These are phyloP conservation scores for Thera britannica DNA, from an alignment of 2,888 invertebrate species.

Conservation along the genomic window DNA sequence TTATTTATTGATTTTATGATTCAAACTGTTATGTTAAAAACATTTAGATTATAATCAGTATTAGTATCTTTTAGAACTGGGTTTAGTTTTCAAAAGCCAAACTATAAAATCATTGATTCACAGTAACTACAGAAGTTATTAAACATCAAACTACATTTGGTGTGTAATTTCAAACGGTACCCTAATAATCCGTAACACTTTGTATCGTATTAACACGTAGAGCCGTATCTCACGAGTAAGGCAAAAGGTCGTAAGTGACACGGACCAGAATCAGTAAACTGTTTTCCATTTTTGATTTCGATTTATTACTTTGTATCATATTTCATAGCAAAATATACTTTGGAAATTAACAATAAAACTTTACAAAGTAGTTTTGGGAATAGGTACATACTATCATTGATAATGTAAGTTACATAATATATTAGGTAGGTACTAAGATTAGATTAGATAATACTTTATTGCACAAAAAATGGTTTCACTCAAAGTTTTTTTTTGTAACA, in stretches of 20 bases:
- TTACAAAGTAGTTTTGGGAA: not conserved
- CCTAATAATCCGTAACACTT: constrained; percentile 23
- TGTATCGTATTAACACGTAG: constrained; percentile 26
- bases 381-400: no score
- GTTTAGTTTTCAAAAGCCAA: no score
- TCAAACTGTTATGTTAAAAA: no score
- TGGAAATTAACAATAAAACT: constrained; percentile 1
- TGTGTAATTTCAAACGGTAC: constrained; percentile 23
- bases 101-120: not conserved
- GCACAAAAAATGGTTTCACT: no score
- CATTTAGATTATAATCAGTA: no score
- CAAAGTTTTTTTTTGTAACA: no score
- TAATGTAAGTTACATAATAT: no score
- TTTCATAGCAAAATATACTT: constrained; percentile 12
- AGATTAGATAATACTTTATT: no score
- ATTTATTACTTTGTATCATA: constrained; percentile 5
- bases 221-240: constrained; percentile 10
- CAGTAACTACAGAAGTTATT: not conserved
- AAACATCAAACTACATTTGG: not conserved
- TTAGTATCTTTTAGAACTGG: no score
- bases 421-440: no score
- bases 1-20: no score
- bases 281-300: constrained; percentile 14
- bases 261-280: constrained; percentile 10
- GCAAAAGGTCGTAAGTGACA: constrained; percentile 19